Percentiles rank a stretch among this genome's conserved stretches.
phyloP scores from a whole-genome alignment of 2,888 invertebrate species.

The Sarcophaga caerulescens region DNA sequence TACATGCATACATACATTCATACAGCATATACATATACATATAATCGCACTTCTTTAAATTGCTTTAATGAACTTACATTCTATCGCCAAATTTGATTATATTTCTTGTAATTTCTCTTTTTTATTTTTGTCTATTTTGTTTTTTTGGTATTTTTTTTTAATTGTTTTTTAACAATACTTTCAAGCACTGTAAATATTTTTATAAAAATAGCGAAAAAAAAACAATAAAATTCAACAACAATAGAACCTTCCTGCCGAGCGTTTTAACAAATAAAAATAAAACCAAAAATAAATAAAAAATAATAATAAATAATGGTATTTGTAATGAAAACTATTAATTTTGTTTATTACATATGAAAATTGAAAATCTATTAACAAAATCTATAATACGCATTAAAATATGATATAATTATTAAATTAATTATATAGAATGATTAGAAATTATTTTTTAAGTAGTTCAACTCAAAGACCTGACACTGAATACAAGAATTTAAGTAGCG shows the following conservation, averaged over 20 bases:
- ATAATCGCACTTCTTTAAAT: constrained; percentile 32
- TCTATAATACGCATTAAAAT: too few relatives aligned
- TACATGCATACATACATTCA: too few relatives aligned
- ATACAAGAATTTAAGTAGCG: too few relatives aligned
- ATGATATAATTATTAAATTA: too few relatives aligned
- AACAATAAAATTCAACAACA: constrained; percentile 61
- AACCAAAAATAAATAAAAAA: constrained; percentile 45
- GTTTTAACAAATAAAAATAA: constrained; percentile 73
- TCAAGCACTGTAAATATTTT: constrained; percentile 49
- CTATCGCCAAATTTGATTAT: constrained; percentile 53
- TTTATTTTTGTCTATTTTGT: constrained; percentile 47
- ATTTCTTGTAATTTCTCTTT: constrained; percentile 58
- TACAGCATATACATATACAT: background rate
- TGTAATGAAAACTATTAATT: constrained; percentile 36
- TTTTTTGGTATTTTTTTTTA: too few relatives aligned
- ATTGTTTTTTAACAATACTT: constrained; percentile 45
- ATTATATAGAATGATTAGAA: too few relatives aligned
- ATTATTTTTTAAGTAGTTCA: too few relatives aligned
- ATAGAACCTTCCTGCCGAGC: constrained; percentile 80
- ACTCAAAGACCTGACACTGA: too few relatives aligned
- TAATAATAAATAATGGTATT: constrained; percentile 47
- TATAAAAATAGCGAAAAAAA: constrained; percentile 37
- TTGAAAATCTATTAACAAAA: constrained; percentile 25
- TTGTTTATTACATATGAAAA: constrained; percentile 26
- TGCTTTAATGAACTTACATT: constrained; percentile 50